Evolutionary conservation across 2,113 vertebrate genomes (phyloP), one percentile per base, ranked within the genome.

Genomic region (Ciconia maguari): DNA sequence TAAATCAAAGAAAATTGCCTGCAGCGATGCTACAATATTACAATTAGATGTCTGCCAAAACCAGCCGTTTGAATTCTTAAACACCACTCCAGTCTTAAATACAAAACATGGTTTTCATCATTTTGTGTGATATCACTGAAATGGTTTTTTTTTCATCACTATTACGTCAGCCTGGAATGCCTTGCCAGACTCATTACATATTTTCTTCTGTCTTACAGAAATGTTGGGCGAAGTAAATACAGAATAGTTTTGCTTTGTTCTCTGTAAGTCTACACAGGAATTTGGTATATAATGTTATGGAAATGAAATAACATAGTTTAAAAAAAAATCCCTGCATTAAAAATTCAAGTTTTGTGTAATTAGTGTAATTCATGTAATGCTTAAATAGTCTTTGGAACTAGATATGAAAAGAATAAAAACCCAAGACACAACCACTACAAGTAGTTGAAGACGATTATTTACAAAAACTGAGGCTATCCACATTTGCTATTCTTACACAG

Each of bases 1-100:
- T 98, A 98, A 98, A 98, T 98, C 98, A 98, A 98, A 98, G 98
- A 97, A 98, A 98, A 98, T 98, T 96, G 98, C 98, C 98, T 98
- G 97, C 93, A 98, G 98, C 94, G 11, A 96, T 97, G 97, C 98
- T 98, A 97, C 97, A 97, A 96, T 98, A 97, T 98, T 98, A 98
- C 98, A 98, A 98, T 98, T 98, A 98, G 98, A 98, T 81, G 94
- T 97, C 97, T 96, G 98, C 98, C 98, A 98, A 98, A 98, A 96
- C 91, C 97, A 97, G 95, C 86, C 96, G 13, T 97, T 84, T 75
- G 94, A 97, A 97, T 97, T 97, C 97, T 97, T 96, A 97, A 94
- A 97, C 94, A 95, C 95, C 75, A 81, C 84, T 97, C 89, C 78
- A 93, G 92, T 87, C 89, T 98, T 95, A 97, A 96, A 97, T 89